Conservation (phyloP, 1,140 invertebrate genomes). For the Diachasma alloeum region DNA sequence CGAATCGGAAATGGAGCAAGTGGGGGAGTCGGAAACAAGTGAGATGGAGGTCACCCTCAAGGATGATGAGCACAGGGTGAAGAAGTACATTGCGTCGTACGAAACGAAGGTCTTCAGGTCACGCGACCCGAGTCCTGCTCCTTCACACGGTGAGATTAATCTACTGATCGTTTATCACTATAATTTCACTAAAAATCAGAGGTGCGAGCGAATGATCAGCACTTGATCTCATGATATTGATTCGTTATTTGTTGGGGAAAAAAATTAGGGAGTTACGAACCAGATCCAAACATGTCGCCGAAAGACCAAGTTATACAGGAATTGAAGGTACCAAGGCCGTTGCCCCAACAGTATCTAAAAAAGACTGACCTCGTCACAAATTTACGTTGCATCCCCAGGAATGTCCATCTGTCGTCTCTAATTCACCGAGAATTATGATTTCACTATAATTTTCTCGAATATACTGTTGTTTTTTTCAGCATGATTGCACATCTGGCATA, state of each 20-base stretch:
- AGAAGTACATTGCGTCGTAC: conserved; percentile 61
- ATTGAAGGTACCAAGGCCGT: conserved; percentile 54
- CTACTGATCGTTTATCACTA: neutral
- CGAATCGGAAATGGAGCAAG: conserved; percentile 35
- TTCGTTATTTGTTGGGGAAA: conserved; percentile 6
- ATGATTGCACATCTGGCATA: neutral
- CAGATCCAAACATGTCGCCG: conserved; percentile 58
- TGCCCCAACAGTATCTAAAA: conserved; percentile 9
- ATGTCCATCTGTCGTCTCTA: neutral
- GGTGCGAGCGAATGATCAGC: conserved; percentile 1
- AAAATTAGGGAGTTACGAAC: conserved; percentile 61
- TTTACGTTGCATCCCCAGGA: neutral
- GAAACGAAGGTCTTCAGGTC: conserved; percentile 56
- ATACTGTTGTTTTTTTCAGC: neutral
- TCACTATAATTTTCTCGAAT: neutral
- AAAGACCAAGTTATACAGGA: conserved; percentile 64
- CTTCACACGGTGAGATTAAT: conserved; percentile 50
- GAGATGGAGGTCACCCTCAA: conserved; percentile 58
- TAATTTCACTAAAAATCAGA: neutral
- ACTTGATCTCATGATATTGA: conserved; percentile 6
- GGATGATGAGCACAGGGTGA: conserved; percentile 57
- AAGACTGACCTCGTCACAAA: neutral
- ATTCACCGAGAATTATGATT: neutral
- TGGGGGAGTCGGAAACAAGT: conserved; percentile 49
- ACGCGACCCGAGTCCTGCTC: conserved; percentile 47